Base-by-base conservation (phyloP, 2,113 vertebrate genomes). In the Catharus minimus region DNA sequence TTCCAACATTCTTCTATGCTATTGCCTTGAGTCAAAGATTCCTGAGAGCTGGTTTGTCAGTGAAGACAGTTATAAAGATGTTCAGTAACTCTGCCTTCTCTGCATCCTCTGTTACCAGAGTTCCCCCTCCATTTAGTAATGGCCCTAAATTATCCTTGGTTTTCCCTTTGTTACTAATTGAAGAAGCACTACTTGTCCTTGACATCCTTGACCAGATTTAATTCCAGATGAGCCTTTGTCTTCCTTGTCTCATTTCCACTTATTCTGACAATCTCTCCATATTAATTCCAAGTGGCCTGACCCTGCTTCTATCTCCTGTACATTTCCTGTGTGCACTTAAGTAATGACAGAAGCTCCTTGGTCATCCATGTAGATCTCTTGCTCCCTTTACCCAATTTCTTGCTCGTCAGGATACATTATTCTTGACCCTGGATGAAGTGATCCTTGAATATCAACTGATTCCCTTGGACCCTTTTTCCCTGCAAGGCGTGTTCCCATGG, bases 261-360 rank as follows among this genome's bases (percentile, higher is more conserved):
- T 65, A 16, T 28, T 47, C 41, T 83, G 33, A 64, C 18, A 33
- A 16, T 33, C 28, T 72, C 32, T 56, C 50, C 44, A 9, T 44
- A 52, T 32, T 58, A 33, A 43, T 50, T 58, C 71, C 17, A 85
- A 38, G 32, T 38, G 5, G 16, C 4, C 36, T 66, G 60, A 49
- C 16, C 8, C 30, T 49, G 10, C 43, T 47, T 49, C 24, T 23
- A 7, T 56, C 43, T 57, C 36, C 43, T 33, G 2, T 74, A 23
- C 16, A 30, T 49, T 49, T 49, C 10, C 30, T 49, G 10, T 2
- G 0, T 41, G 13, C 0, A 0, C 30, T 65, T 41, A 18, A 64
- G 24, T 56, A 73, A 57, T 49, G 50, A 41, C 33, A 39, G 41
- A n/a, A 65, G 24, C 73, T 74, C 23, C 9, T 41, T 56, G 23